Conservation (phyloP, 2,113 vertebrate species). For the Takifugu flavidus region DNA sequence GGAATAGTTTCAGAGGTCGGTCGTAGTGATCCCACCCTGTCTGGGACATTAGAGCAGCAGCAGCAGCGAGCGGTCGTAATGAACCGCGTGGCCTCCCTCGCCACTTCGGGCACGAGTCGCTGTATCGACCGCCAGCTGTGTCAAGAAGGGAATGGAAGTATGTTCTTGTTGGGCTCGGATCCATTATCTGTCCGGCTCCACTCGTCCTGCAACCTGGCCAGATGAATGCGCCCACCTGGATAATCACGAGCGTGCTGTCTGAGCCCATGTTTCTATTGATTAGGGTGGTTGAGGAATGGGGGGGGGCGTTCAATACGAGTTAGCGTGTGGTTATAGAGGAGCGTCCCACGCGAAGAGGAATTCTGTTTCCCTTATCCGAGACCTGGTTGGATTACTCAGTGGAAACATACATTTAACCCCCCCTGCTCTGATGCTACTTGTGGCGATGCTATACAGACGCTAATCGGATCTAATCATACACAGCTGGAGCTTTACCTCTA, state of each 20-base stretch:
- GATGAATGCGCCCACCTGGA: constrained; percentile 23
- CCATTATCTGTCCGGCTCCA: constrained; percentile 7
- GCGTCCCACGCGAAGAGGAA: no score
- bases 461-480: no score
- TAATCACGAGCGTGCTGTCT: constrained; percentile 12
- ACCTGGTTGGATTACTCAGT: no score
- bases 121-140: constrained; percentile 9
- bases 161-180: constrained; percentile 14
- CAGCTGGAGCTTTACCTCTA: no score
- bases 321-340: no score
- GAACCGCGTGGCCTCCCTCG: background rate
- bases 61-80: background rate
- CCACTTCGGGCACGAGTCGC: constrained; percentile 4
- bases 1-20: no score
- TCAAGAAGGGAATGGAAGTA: constrained; percentile 2
- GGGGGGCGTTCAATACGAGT: constrained; percentile 6
- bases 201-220: constrained; percentile 9
- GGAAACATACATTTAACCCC: no score
- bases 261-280: constrained; percentile 14
- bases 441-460: no score
- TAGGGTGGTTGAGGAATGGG: background rate
- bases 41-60: background rate
- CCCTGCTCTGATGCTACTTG: no score
- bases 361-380: no score
- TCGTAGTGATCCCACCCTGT: background rate